A percentile compares a stretch with the other conserved stretches of the same genome.
Evolutionary conservation across 2,113 vertebrate genomes (phyloP).

Genomic region (Tautogolabrus adspersus): DNA sequence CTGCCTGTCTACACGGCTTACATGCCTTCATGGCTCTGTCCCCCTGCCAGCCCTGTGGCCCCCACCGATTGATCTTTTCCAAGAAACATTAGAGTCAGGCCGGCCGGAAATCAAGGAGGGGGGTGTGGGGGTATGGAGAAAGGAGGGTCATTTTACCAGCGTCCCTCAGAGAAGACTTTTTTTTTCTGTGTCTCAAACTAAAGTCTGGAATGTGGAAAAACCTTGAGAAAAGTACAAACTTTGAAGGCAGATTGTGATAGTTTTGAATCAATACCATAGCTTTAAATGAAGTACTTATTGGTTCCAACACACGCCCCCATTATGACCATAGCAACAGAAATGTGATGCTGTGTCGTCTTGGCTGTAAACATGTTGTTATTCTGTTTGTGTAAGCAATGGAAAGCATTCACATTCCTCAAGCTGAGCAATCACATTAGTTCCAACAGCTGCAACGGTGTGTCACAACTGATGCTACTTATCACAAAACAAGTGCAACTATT

Average conservation of each 20-base stretch:
- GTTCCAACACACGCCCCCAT: not conserved
- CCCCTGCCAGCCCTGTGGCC: conserved; percentile 42
- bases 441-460: conserved; percentile 48
- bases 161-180: not conserved
- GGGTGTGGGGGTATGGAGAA: not conserved
- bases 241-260: not conserved
- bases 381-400: not conserved
- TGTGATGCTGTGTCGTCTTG: not conserved
- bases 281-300: not conserved
- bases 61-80: conserved; percentile 63
- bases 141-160: conserved; percentile 16
- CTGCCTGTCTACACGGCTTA: conserved; percentile 24
- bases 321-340: not conserved
- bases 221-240: not conserved
- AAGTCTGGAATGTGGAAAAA: not conserved
- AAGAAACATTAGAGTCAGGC: conserved; percentile 47
- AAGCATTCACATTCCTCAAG: conserved; percentile 21
- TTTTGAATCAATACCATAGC: not conserved
- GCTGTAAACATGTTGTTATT: conserved; percentile 36
- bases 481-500: conserved; percentile 17
- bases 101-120: conserved; percentile 43
- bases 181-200: not conserved
- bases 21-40: conserved; percentile 42
- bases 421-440: conserved; percentile 20
- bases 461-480: conserved; percentile 25